A percentile compares a stretch with the other conserved stretches of the same genome.
These are phyloP conservation scores for Silurus glanis DNA, from an alignment of 2,113 vertebrate genomes.

Conservation along the genomic window DNA sequence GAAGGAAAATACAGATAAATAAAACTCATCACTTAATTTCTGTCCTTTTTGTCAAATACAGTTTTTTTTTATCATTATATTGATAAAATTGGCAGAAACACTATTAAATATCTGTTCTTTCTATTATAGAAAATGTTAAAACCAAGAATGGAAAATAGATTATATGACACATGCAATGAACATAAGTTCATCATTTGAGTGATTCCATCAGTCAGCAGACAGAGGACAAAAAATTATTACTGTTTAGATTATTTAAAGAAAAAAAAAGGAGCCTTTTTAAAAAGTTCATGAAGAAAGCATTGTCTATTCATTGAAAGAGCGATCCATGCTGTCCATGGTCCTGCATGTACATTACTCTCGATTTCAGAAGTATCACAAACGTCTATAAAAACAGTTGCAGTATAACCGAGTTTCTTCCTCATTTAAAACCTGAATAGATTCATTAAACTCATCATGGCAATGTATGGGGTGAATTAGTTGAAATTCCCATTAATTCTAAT, in stretches of 20 bases:
- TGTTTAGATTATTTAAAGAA: neutral
- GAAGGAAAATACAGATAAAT: too few relatives aligned
- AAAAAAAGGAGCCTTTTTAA: neutral
- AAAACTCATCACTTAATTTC: too few relatives aligned
- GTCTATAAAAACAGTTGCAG: neutral
- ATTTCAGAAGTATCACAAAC: neutral
- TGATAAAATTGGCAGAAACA: too few relatives aligned
- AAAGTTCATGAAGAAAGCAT: neutral
- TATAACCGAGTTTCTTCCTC: neutral
- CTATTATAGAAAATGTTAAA: neutral
- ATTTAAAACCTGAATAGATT: neutral
- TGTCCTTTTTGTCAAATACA: too few relatives aligned
- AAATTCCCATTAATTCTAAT: neutral
- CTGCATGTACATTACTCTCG: neutral
- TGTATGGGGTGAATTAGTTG: neutral
- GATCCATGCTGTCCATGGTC: conserved; percentile 27
- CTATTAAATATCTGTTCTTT: neutral
- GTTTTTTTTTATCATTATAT: too few relatives aligned
- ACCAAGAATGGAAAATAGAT: neutral
- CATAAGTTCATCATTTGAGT: neutral
- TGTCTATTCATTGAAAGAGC: neutral
- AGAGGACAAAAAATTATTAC: neutral
- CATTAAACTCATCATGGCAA: neutral
- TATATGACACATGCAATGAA: neutral
- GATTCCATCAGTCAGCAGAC: neutral